These are phyloP conservation scores for Aphelocoma coerulescens DNA, from an alignment of 2,113 vertebrate species.

Conservation along the genomic window DNA sequence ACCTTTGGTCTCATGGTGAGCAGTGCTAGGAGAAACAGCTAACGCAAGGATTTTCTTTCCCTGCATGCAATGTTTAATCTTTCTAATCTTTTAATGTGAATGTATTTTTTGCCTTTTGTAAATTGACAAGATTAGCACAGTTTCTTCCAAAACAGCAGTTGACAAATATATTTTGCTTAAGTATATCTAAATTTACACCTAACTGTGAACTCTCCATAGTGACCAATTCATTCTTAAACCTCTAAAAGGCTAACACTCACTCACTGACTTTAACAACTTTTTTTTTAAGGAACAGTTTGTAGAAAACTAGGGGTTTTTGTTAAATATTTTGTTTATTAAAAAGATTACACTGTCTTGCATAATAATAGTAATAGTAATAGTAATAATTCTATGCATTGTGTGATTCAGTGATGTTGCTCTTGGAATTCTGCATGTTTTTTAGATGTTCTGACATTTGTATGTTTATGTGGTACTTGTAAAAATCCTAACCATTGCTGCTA, in stretches of 20 bases:
- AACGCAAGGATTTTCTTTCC: conserved; percentile 22
- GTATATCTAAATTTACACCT: conserved; percentile 13
- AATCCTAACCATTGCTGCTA: conserved; percentile 67
- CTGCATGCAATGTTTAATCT: conserved; percentile 45
- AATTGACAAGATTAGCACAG: background rate
- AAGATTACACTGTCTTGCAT: conserved; percentile 52
- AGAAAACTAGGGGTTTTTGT: background rate
- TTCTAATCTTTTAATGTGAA: conserved; percentile 47
- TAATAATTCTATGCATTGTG: conserved; percentile 69
- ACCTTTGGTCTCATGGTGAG: conserved; percentile 22
- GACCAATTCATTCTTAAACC: background rate
- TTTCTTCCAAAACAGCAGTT: conserved; percentile 18
- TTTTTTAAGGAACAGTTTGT: conserved; percentile 53
- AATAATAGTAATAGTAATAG: conserved; percentile 24
- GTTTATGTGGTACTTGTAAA: conserved; percentile 58
- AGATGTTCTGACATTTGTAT: conserved; percentile 34
- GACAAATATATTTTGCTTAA: background rate
- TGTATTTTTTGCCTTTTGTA: conserved; percentile 55
- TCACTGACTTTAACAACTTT: conserved; percentile 18
- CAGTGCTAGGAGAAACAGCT: conserved; percentile 30
- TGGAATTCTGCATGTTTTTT: conserved; percentile 70
- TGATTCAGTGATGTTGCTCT: conserved; percentile 56
- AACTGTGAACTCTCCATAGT: conserved; percentile 27
- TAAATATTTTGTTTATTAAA: conserved; percentile 20
- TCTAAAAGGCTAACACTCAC: conserved; percentile 26